These are phyloP conservation scores for Nothura maculosa DNA, from an alignment of 2,797 vertebrate genomes.

Conservation along the genomic window DNA sequence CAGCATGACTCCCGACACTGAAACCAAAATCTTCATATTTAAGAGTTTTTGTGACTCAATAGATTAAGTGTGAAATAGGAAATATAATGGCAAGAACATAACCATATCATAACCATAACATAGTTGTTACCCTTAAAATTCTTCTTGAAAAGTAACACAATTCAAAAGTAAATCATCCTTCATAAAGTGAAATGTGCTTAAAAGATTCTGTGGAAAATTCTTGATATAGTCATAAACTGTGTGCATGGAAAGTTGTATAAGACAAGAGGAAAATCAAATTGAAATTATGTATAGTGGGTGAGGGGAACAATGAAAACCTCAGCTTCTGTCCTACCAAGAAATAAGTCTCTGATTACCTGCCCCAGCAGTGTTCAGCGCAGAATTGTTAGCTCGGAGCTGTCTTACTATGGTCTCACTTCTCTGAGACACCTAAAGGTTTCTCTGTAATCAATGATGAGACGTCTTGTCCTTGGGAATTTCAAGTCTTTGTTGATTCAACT, in stretches of 20 bases:
- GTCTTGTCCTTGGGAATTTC: not conserved
- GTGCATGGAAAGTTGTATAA: not conserved
- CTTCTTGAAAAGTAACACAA: slow-evolving; percentile 62
- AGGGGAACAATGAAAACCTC: not conserved
- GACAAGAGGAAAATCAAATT: not conserved
- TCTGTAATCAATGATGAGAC: fast-evolving
- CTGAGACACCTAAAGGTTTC: not conserved
- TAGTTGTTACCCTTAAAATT: slow-evolving; percentile 61
- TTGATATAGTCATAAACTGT: not conserved
- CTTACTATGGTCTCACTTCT: not conserved
- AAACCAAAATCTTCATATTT: slow-evolving; percentile 59
- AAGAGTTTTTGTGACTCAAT: slow-evolving; percentile 66
- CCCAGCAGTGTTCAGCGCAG: not conserved
- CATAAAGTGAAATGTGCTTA: not conserved
- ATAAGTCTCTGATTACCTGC: not conserved
- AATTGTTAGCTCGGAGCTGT: not conserved
- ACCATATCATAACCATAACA: slow-evolving; percentile 57
- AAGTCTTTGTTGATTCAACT: not conserved
- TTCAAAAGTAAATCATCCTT: slow-evolving; percentile 55
- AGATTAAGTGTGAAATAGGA: slow-evolving; percentile 73
- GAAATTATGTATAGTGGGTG: not conserved
- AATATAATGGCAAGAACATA: slow-evolving; percentile 63
- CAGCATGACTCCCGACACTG: slow-evolving; percentile 41
- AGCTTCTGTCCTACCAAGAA: not conserved
- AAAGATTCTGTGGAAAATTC: slow-evolving; percentile 18